These are phyloP conservation scores for Sussaba pulchella DNA, from an alignment of 2,888 invertebrate species.

Conservation along the genomic window DNA sequence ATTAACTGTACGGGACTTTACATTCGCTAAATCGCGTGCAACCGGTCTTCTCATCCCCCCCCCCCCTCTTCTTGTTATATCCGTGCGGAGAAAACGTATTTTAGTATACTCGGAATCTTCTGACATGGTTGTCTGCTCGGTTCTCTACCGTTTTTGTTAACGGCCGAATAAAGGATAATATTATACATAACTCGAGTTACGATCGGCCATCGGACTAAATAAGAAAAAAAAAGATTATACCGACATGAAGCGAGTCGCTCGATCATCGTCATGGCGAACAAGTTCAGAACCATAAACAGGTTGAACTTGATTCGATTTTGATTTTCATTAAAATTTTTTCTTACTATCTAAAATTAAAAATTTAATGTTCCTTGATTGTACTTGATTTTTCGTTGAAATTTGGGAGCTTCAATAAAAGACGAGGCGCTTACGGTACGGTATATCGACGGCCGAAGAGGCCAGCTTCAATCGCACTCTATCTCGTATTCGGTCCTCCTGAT, in stretches of 20 bases:
- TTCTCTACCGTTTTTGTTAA: not conserved
- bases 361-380: not conserved
- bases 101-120: constrained; percentile 17
- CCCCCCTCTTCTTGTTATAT: constrained; percentile 19
- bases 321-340: not conserved
- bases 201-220: not conserved
- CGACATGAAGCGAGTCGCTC: not conserved
- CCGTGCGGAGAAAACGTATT: constrained; percentile 36
- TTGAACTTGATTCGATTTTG: not conserved
- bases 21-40: constrained; percentile 23
- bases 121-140: not conserved
- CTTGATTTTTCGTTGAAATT: no score
- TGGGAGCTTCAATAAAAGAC: no score
- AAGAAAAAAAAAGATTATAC: not conserved
- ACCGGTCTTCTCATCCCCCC: not conserved
- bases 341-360: not conserved
- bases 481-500: no score
- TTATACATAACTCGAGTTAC: not conserved
- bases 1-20: constrained; percentile 66
- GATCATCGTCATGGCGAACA: not conserved
- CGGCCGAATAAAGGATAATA: not conserved
- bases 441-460: no score
- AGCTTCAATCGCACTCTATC: no score
- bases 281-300: not conserved
- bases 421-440: no score